Percentiles rank a stretch among this genome's conserved stretches.
These are phyloP conservation scores for Caenorhabditis angaria DNA, from an alignment of 2,888 invertebrate genomes.

Conservation along the genomic window DNA sequence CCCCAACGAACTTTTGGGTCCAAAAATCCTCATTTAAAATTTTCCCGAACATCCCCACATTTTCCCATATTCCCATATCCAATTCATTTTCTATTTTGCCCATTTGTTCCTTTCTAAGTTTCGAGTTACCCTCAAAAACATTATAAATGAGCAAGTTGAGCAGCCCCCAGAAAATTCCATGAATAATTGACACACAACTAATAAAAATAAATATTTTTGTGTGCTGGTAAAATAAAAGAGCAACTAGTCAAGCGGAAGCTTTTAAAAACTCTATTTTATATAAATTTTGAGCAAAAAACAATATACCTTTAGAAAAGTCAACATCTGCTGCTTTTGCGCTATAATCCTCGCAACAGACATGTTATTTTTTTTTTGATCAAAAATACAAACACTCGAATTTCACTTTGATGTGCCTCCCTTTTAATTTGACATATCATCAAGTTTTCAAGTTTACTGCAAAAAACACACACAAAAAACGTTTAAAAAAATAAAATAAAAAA, in stretches of 20 bases:
- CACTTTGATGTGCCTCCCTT: too few relatives aligned
- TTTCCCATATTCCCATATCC: too few relatives aligned
- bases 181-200: not conserved
- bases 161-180: not conserved
- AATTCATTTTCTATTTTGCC: too few relatives aligned
- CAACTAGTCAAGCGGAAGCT: not conserved
- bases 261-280: too few relatives aligned
- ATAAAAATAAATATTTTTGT: not conserved
- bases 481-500: too few relatives aligned
- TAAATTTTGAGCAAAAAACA: too few relatives aligned
- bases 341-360: not conserved
- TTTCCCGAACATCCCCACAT: too few relatives aligned
- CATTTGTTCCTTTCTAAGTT: not conserved
- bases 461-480: too few relatives aligned
- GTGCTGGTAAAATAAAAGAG: not conserved
- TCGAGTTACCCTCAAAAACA: not conserved
- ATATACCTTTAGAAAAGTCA: too few relatives aligned
- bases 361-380: not conserved
- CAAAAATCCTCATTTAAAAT: too few relatives aligned
- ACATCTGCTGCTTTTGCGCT: not conserved
- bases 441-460: not conserved
- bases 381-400: conserved; percentile 1
- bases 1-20: too few relatives aligned
- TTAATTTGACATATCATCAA: not conserved
- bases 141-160: not conserved